Percentiles rank a stretch among this genome's conserved stretches.
Conservation (phyloP, 2,888 invertebrate species). For the Parnassius glacialis region DNA sequence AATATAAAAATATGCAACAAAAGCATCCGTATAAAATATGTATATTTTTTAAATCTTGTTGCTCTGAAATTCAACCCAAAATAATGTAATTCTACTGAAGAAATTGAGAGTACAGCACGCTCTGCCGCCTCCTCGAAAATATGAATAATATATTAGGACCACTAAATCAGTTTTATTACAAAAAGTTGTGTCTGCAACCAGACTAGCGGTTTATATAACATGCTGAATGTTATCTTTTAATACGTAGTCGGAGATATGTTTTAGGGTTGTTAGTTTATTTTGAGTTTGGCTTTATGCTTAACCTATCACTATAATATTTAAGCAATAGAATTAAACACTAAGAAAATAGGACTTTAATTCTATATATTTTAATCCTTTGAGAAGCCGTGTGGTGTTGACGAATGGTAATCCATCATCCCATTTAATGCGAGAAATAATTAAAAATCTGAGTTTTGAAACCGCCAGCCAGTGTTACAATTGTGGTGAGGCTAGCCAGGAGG, state of each 20-base stretch:
- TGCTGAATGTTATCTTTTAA: constrained; percentile 28
- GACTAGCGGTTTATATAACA: constrained; percentile 37
- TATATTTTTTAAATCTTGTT: constrained; percentile 34
- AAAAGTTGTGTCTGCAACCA: constrained; percentile 38
- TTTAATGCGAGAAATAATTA: too few species aligned
- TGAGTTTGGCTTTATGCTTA: too few species aligned
- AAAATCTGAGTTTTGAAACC: too few species aligned
- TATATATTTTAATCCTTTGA: too few species aligned
- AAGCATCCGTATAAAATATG: background rate
- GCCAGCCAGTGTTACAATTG: too few species aligned
- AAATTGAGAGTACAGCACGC: constrained; percentile 45
- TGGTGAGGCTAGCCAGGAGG: too few species aligned
- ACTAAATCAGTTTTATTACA: constrained; percentile 46
- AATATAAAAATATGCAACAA: background rate
- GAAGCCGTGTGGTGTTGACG: too few species aligned
- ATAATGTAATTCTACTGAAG: constrained; percentile 52
- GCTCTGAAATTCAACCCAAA: constrained; percentile 50
- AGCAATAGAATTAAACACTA: too few species aligned
- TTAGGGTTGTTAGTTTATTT: too few species aligned
- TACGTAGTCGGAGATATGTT: background rate
- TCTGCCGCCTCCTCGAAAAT: constrained; percentile 36
- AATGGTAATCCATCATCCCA: too few species aligned
- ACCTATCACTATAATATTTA: too few species aligned
- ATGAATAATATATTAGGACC: constrained; percentile 45
- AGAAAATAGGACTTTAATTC: too few species aligned